A percentile compares a stretch with the other conserved stretches of the same genome.
Evolutionary conservation across 1,140 invertebrate genomes (phyloP).

Genomic region (Anadara kagoshimensis): DNA sequence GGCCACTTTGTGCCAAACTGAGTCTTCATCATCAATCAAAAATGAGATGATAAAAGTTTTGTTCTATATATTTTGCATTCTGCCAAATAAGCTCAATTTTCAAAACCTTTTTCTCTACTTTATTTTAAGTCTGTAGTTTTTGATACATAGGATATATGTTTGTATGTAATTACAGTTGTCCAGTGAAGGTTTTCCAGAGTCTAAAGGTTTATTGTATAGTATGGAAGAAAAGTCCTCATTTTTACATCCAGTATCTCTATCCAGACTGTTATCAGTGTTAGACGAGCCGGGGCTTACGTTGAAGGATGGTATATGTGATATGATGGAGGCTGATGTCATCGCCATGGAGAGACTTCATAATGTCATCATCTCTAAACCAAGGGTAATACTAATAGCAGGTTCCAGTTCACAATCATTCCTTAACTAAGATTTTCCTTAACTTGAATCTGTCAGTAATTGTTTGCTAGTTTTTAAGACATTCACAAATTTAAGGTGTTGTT

Average conservation of each 20-base stretch:
- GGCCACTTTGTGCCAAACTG: too few relatives aligned
- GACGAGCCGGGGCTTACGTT: slow-evolving; percentile 34
- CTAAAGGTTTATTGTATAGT: slow-evolving; percentile 33
- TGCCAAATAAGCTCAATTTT: too few relatives aligned
- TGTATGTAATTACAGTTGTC: slow-evolving; percentile 19
- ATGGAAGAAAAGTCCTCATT: slow-evolving; percentile 33
- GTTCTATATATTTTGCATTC: too few relatives aligned
- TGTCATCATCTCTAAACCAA: slow-evolving; percentile 35
- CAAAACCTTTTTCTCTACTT: too few relatives aligned
- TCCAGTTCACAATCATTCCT: background rate
- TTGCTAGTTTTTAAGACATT: too few relatives aligned
- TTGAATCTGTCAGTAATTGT: too few relatives aligned
- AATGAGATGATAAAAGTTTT: too few relatives aligned
- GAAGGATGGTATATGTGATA: slow-evolving; percentile 27
- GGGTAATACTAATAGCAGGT: slow-evolving; percentile 19
- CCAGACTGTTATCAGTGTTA: slow-evolving; percentile 24
- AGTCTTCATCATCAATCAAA: too few relatives aligned
- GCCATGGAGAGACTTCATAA: slow-evolving; percentile 42
- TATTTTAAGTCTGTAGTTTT: too few relatives aligned
- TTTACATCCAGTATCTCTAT: slow-evolving; percentile 20
- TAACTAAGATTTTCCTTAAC: too few relatives aligned
- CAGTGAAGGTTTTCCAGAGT: slow-evolving; percentile 40
- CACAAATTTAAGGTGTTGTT: too few relatives aligned
- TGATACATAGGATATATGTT: too few relatives aligned
- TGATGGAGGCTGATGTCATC: slow-evolving; percentile 38